These are phyloP conservation scores for Gallirallus australis DNA, from an alignment of 2,797 vertebrate species.

Conservation along the genomic window DNA sequence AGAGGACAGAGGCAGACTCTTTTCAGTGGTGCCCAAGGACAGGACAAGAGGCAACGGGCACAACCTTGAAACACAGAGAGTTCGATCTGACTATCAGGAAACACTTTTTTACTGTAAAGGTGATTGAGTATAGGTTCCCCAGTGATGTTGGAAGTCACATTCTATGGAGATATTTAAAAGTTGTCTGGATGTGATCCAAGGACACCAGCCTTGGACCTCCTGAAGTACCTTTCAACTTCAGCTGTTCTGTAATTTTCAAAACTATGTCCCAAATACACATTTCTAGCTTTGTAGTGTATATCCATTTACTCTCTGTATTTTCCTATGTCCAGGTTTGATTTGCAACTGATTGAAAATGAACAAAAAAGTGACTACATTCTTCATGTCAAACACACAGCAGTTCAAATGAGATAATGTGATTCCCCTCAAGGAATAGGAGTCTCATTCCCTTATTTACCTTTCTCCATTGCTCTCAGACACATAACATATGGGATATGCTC, in stretches of 20 bases:
- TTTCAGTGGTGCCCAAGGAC: not conserved
- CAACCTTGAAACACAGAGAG: not conserved
- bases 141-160: not conserved
- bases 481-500: not conserved
- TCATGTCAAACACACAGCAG: not conserved
- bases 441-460: not conserved
- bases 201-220: rapidly evolving
- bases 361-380: not conserved
- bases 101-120: not conserved
- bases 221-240: not conserved
- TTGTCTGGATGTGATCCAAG: not conserved
- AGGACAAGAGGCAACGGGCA: not conserved
- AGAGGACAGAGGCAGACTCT: not conserved
- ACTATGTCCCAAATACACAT: not conserved
- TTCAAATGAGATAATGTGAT: not conserved
- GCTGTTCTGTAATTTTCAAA: not conserved
- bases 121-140: not conserved
- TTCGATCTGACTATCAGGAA: not conserved
- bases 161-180: not conserved
- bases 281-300: not conserved
- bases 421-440: rapidly evolving
- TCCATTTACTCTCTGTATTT: not conserved
- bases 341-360: not conserved
- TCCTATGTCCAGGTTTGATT: not conserved
- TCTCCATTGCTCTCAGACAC: not conserved